Percentiles rank a stretch among this genome's conserved stretches.
Conservation (phyloP, 2,797 vertebrate genomes). For the Hephaestus fuliginosus region DNA sequence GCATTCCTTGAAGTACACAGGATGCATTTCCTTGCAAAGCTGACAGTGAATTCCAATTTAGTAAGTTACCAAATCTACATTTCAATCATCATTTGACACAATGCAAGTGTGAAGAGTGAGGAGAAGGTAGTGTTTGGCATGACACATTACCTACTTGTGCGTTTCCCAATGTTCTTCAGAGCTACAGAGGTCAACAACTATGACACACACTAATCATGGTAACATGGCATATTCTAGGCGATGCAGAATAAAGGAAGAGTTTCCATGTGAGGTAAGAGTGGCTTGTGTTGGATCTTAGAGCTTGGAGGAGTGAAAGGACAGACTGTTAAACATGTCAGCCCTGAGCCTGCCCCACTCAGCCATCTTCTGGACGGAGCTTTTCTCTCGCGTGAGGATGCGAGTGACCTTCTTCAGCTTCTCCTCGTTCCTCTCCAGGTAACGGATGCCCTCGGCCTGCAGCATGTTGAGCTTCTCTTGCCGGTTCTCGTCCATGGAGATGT, state of each 20-base stretch:
- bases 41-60: background rate
- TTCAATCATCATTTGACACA: conserved; percentile 4
- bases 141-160: background rate
- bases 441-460: conserved; percentile 90
- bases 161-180: conserved; percentile 27
- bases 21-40: background rate
- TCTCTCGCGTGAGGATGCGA: conserved; percentile 89
- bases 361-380: conserved; percentile 88
- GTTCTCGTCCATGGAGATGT: conserved; percentile 93
- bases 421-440: conserved; percentile 94
- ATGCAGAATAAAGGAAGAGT: background rate
- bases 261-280: conserved; percentile 41
- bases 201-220: conserved; percentile 23
- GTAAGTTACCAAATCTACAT: background rate
- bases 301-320: conserved; percentile 78
- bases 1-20: background rate
- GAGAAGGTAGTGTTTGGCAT: conserved; percentile 37
- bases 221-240: conserved; percentile 5
- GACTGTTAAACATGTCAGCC: conserved; percentile 90
- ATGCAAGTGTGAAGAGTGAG: conserved; percentile 10
- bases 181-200: conserved; percentile 27
- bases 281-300: conserved; percentile 47
- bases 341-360: conserved; percentile 91
- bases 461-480: conserved; percentile 92
- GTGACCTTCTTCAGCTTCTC: conserved; percentile 92